Percentiles rank a stretch among this genome's conserved stretches.
Evolutionary conservation across 2,113 vertebrate genomes (phyloP).

Genomic region (Spilogale gracilis): DNA sequence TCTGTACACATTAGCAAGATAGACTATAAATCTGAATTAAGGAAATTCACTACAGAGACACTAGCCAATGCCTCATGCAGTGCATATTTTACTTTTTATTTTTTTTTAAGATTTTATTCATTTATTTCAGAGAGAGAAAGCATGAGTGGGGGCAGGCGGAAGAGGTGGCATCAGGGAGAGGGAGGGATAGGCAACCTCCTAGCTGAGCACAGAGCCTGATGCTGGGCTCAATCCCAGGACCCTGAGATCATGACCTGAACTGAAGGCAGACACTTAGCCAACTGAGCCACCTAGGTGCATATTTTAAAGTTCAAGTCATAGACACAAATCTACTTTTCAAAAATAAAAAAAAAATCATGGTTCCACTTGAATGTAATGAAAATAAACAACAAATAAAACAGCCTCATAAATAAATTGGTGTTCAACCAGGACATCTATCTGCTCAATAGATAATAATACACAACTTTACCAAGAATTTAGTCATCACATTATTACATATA

Average conservation of each 20-base stretch:
- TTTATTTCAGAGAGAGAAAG: background rate
- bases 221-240: background rate
- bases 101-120: background rate
- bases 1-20: constrained; percentile 81
- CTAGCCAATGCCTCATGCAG: background rate
- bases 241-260: background rate
- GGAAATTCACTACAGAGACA: constrained; percentile 6
- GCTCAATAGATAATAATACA: background rate
- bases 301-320: background rate
- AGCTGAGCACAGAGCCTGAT: background rate
- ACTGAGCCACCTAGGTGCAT: background rate
- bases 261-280: background rate
- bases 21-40: constrained; percentile 80
- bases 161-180: background rate
- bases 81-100: background rate
- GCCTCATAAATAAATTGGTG: background rate
- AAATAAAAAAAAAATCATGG: background rate
- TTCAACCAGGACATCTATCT: background rate
- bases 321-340: background rate
- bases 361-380: background rate
- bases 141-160: background rate
- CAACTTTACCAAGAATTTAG: background rate
- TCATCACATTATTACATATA: background rate
- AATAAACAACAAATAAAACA: background rate
- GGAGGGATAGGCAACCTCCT: background rate